Evolutionary conservation across 2,797 vertebrate genomes (phyloP), one percentile per base, ranked within the genome.

Genomic region (Carapus acus): DNA sequence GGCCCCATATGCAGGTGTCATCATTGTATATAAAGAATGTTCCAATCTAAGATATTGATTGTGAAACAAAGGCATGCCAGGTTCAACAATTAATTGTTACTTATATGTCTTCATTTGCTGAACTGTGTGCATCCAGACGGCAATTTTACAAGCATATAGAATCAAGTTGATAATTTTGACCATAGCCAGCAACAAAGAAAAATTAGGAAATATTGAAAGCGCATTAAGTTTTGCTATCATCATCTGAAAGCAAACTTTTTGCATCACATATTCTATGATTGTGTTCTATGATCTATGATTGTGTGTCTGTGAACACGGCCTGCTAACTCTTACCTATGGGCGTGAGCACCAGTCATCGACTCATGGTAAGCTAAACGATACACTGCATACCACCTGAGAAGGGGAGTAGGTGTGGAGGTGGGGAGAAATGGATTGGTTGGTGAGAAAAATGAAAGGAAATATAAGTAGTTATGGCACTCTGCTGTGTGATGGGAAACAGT

Each of bases 321-420:
- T 67, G 78, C 79, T 85, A 85, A 88, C 88, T 86, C 88, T 88
- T 88, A 88, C 87, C 86, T 89, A 87, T 85, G 70, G 88, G 85
- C 79, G 78, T 80, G 83, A 82, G 78, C 78, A 65, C 62, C 80
- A 78, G 82, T 77, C 87, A 88, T 87, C 85, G 86, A 88, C 88
- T 87, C 73, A 69, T 62, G 42, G 77, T 43, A 71, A 58, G 75
- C 83, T 83, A 83, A 78, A 81, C 84, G 82, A 83, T 82, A 78
- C 86, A 84, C 84, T 79, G 78, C 82, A 74, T 79, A 78, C 64
- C 73, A 77, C 83, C 83, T 75, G 76, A 83, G 83, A 76, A 73
- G 69, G 68, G 60, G 62, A 66, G 76, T 76, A 73, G 61, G 67
- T 71, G 60, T 79, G 63, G 42, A 69, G 67, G 60, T 71, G 61